phyloP scores from a whole-genome alignment of 2,797 vertebrate species.

The Botia kubotai region DNA sequence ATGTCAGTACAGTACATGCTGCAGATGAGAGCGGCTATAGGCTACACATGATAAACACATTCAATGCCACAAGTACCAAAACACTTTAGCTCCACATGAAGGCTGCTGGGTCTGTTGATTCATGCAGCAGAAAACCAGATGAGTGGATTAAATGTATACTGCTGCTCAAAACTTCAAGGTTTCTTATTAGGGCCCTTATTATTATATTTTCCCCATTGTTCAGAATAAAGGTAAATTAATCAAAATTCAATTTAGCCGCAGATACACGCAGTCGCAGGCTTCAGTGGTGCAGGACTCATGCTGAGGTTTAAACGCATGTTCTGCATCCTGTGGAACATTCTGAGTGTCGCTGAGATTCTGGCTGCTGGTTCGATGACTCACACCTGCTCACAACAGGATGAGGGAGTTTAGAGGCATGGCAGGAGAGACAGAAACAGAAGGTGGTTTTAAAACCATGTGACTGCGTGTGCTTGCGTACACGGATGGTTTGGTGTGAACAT shows the following conservation, averaged over 20 bases:
- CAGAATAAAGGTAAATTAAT: too few relatives aligned
- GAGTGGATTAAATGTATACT: background rate
- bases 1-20: background rate
- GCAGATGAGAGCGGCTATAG: background rate
- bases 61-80: background rate
- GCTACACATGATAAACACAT: constrained; percentile 1
- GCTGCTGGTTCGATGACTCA: constrained; percentile 26
- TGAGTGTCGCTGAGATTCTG: constrained; percentile 4
- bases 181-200: background rate
- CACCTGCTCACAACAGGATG: constrained; percentile 43
- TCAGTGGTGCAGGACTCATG: constrained; percentile 20
- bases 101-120: background rate
- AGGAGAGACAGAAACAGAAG: constrained; percentile 36
- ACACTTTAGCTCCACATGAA: too few relatives aligned
- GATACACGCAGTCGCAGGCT: background rate
- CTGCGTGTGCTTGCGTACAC: constrained; percentile 62
- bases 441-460: background rate
- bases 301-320: constrained; percentile 22
- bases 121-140: background rate
- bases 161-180: too few relatives aligned
- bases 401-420: constrained; percentile 51
- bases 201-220: too few relatives aligned
- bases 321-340: constrained; percentile 30
- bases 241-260: too few relatives aligned
- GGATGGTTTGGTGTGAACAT: constrained; percentile 73